Base-by-base conservation (phyloP, 2,888 invertebrate species). In the Prosapia bicincta region DNA sequence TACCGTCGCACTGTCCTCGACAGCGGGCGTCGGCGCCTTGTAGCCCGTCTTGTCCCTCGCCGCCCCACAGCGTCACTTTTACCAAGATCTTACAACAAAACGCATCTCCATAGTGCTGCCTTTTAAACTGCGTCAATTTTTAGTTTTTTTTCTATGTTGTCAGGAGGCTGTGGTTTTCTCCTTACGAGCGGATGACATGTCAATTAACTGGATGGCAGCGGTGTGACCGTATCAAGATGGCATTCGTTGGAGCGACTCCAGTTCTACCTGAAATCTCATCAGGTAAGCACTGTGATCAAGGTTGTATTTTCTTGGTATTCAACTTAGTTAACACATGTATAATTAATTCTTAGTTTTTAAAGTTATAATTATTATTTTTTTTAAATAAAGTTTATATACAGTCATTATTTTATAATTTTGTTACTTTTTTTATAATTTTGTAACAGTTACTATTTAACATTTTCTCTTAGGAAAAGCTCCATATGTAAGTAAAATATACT, bases 11-110 rank as follows among this genome's bases (percentile, higher is more conserved):
- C 74, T 66, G 26, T 68, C 38, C 28, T 73, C 72, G 43, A 66
- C 70, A 54, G 30, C 72, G 24, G 32, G 71, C 72, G 71, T 71
- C 65, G 70, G 68, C 69, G 54, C 72, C 74, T 67, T 28, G 72
- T 43, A 73, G 66, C 72, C 38, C 28, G 23, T 23, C 70, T 69
- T 66, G 23, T 30, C 75, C 32, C 69, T 32, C 25, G 54, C n/a
- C 65, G 72, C 26, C 54, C 54, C 54, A 54, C n/a, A 54, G 54
- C 54, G 54, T 54, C 54, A 54, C 54, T 54, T 54, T 54, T 54
- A 10, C 20, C 1, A 20, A 54, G 54, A 54, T 54, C 54, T 54
- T 20, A 20, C 54, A 20, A 1, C 54, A 54, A 54, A 54, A 54
- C 54, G 9, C 54, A 54, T 54, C 54, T 54, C 54, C 54, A 20